Evolutionary conservation across 2,797 vertebrate genomes (phyloP), one percentile per base, ranked within the genome.

Genomic region (Falco peregrinus): DNA sequence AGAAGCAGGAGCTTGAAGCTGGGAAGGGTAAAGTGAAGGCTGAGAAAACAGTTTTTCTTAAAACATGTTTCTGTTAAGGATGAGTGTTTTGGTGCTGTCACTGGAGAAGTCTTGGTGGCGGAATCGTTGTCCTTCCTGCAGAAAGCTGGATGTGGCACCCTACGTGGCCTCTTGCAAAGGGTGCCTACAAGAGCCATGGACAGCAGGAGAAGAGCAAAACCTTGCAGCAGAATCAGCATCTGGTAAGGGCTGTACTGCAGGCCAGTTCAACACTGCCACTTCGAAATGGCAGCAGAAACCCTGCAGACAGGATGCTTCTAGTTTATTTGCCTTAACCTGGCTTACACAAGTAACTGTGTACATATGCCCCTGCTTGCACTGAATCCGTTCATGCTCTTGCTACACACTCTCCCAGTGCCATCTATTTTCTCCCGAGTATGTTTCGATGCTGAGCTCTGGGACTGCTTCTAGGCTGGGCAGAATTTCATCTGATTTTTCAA

Each of bases 351-450:
- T 29, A 14, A 13, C 1, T 31, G 15, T 33, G 11, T 43, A 7
- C 0, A 0, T 26, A 13, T 14, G 19, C 39, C 54, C 41, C 6
- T 41, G 13, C 43, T 39, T 50, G 54, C 16, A 9, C 7, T 53
- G 50, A 41, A 18, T 71, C 51, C 3, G 0, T 41, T 35, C 12
- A 5, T 17, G 33, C 50, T 29, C 19, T 56, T 43, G 48, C 51
- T 54, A 7, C 33, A 43, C 69, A 11, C 4, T 0, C 26, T 59
- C 15, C 39, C 14, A 31, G 60, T 57, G 25, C 28, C 0, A 0
- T 15, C 25, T 13, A 0, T 28, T 4, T 0, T 28, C 13, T 68
- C 69, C 48, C 31, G 13, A 33, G 8, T 17, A 1, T 19, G 6
- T 73, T 78, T 26, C 18, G 14, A n/a, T 51, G n/a, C 47, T 50